Percentiles rank a stretch among this genome's conserved stretches.
phyloP scores from a whole-genome alignment of 2,797 vertebrate genomes.

The Synaphobranchus kaupii region DNA sequence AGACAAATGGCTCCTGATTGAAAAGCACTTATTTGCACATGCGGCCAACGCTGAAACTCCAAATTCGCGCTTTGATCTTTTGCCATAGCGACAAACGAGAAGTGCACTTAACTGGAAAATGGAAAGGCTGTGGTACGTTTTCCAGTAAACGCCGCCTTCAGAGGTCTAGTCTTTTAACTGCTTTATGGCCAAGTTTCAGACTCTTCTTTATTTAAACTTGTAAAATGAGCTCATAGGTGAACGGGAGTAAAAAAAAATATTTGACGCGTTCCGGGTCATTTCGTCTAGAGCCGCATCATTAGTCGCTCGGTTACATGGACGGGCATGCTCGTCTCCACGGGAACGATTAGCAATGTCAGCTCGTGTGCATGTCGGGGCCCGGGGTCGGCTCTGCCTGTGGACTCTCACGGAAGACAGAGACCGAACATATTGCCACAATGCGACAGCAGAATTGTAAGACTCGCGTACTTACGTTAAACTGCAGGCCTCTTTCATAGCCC shows the following conservation, averaged over 20 bases:
- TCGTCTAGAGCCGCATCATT: not conserved
- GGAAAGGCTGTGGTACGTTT: not conserved
- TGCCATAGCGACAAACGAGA: not conserved
- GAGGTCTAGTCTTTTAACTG: not conserved
- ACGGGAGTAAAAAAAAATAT: not conserved
- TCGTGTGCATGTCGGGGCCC: slow-evolving; percentile 42
- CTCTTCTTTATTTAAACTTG: not conserved
- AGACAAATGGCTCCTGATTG: not conserved
- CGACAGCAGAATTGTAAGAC: not conserved
- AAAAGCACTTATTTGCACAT: not conserved
- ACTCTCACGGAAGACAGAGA: not conserved
- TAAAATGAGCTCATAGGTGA: not conserved
- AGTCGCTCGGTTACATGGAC: slow-evolving; percentile 13
- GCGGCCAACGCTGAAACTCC: not conserved
- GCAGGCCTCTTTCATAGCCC: not conserved
- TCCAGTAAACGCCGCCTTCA: not conserved
- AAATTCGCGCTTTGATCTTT: not conserved
- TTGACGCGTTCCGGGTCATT: not conserved
- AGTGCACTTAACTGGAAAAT: slow-evolving; percentile 2
- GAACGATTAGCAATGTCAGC: slow-evolving; percentile 34
- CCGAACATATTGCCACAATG: not conserved
- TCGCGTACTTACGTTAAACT: not conserved
- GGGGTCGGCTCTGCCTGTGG: not conserved
- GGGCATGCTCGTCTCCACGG: slow-evolving; percentile 29
- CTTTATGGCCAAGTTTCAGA: not conserved